Base-by-base conservation (phyloP, 1,140 invertebrate species). In the Druon quercuslanigerum region DNA sequence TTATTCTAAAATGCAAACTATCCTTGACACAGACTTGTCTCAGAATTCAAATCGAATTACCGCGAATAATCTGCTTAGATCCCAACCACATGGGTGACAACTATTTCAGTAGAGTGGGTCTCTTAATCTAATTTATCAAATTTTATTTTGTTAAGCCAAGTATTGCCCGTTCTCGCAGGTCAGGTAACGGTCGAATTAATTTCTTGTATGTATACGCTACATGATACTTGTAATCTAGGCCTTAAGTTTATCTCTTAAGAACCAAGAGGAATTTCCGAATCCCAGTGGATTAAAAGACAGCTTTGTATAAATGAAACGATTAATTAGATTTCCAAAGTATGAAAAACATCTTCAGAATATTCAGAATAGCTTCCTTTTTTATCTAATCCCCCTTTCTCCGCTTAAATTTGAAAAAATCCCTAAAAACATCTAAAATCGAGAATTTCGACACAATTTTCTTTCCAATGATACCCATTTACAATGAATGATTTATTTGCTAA, bases 21-120 rank as follows among this genome's bases (percentile, higher is more conserved):
- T 0, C 40, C 5, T 46, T 46, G 40, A 9, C 7, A 33, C 60
- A 33, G 13, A 11, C 19, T 72, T 72, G n/a, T 13, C 8, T 80
- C 25, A 16, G 13, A 71, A 50, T 75, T 60, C 20, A 80, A 82
- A 82, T 82, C 54, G 72, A 80, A 82, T 82, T 82, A 82, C 51
- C 75, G 52, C 60, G 20, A 72, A 54, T 82, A 75, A 82, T 80
- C 78, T 75, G 60, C 16, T 72, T 50, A 73, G 76, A 82, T 82
- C 79, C 71, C n/a, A 51, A 40, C 51, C 14, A 16, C 71, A 51
- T 40, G 51, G 20, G 3, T 51, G 75, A 80, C 79, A 77, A 51
- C 25, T 17, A 73, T 78, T 57, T 82, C 79, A 14, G 66, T 75
- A 51, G 57, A 66, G 51, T 51, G 50, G 56, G 56, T 72, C 60